A percentile compares a stretch with the other conserved stretches of the same genome.
Evolutionary conservation across 2,888 invertebrate genomes (phyloP).

Genomic region (Subacronicta megacephala): DNA sequence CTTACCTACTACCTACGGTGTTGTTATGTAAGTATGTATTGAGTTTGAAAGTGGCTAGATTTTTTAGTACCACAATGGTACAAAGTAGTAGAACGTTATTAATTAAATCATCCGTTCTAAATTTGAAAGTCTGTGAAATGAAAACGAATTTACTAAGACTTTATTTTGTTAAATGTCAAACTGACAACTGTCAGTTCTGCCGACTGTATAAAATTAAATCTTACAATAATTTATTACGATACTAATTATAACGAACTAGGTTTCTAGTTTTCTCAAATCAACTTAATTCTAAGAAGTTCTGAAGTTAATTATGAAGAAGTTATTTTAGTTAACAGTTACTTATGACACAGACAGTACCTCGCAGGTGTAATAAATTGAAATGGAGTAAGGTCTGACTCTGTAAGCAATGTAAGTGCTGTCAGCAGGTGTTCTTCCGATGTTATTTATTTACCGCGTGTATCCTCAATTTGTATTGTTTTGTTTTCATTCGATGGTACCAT

Average conservation of each 20-base stretch:
- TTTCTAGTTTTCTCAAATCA: conserved; percentile 2
- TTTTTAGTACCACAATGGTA: too few relatives aligned
- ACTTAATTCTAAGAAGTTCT: not conserved
- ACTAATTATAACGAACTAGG: not conserved
- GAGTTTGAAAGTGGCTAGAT: too few relatives aligned
- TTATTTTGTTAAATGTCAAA: not conserved
- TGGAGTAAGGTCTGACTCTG: conserved; percentile 52
- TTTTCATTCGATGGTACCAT: conserved; percentile 31
- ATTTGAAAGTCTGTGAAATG: not conserved
- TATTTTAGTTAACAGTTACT: conserved; percentile 31
- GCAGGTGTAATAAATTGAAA: conserved; percentile 68
- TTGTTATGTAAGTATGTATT: too few relatives aligned
- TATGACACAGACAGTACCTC: conserved; percentile 31
- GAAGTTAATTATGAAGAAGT: conserved; percentile 1
- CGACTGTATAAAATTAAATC: conserved; percentile 1
- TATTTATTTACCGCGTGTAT: conserved; percentile 41
- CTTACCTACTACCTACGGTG: too few relatives aligned
- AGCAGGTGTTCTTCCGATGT: conserved; percentile 53
- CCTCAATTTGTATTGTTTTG: conserved; percentile 39
- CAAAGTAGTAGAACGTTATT: too few relatives aligned
- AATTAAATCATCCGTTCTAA: not conserved
- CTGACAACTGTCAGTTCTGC: not conserved
- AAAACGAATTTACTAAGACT: not conserved
- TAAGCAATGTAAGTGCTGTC: conserved; percentile 34
- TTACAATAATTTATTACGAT: conserved; percentile 1